Conservation (phyloP, 2,797 vertebrate genomes). For the Monodelphis domestica region DNA sequence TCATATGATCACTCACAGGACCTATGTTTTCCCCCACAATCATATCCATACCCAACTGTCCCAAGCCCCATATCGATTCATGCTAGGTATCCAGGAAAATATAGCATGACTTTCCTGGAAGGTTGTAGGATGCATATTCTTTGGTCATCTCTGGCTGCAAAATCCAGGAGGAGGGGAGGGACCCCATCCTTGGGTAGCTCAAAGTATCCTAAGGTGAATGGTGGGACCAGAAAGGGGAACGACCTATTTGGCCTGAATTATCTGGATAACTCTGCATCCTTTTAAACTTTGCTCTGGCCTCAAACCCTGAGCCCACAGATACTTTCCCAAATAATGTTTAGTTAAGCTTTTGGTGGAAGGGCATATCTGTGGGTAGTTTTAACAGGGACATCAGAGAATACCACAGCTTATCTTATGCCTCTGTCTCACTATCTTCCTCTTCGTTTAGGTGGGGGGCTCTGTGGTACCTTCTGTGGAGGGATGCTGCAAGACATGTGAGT, state of each 20-base stretch:
- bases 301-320: neutral
- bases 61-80: neutral
- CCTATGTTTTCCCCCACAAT: neutral
- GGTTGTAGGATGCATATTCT: neutral
- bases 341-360: neutral
- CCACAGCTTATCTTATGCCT: neutral
- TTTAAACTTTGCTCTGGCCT: neutral
- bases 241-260: neutral
- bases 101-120: neutral
- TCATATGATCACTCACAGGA: neutral
- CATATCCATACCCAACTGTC: neutral
- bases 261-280: neutral
- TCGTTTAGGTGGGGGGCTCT: constrained; percentile 91
- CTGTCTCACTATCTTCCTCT: constrained; percentile 10
- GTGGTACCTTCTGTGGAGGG: constrained; percentile 95
- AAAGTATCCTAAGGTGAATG: neutral
- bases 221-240: neutral
- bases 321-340: neutral
- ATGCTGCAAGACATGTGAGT: constrained; percentile 99
- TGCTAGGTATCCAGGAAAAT: neutral
- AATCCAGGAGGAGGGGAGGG: neutral
- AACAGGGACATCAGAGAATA: neutral
- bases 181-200: neutral
- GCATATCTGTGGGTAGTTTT: neutral
- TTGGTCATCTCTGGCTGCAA: neutral